A percentile compares a stretch with the other conserved stretches of the same genome.
phyloP scores from a whole-genome alignment of 30 jellyfish, hydroid and myxozoan species.

The Aurelia aurita complex sp. Pacific region DNA sequence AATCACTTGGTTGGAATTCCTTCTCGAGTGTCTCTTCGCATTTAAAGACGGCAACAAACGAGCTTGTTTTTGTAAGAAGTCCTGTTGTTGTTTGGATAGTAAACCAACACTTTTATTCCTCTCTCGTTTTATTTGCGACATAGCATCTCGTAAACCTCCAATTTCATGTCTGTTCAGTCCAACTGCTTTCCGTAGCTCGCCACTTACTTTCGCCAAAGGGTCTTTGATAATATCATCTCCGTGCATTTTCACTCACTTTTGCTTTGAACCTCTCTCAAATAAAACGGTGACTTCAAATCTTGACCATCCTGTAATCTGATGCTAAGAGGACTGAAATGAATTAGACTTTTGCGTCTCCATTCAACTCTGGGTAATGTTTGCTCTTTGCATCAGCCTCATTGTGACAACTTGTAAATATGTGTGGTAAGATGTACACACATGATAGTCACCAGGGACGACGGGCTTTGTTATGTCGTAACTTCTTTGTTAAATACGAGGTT shows the following conservation, averaged over 20 bases:
- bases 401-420: slow-evolving; percentile 20
- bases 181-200: slow-evolving; percentile 80
- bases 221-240: slow-evolving; percentile 52
- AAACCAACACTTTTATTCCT: slow-evolving; percentile 67
- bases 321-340: neutral
- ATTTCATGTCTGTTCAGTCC: slow-evolving; percentile 65
- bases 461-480: neutral
- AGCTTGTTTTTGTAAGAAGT: slow-evolving; percentile 54
- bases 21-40: slow-evolving; percentile 16
- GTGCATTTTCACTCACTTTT: neutral
- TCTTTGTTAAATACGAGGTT: neutral
- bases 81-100: slow-evolving; percentile 72
- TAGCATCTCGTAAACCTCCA: slow-evolving; percentile 56
- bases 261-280: too few relatives aligned
- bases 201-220: slow-evolving; percentile 72
- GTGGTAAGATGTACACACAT: slow-evolving; percentile 14
- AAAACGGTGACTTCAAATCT: too few relatives aligned
- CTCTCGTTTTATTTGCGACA: slow-evolving; percentile 71
- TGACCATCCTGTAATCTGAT: neutral
- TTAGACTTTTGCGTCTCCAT: neutral
- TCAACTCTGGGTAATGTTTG: neutral
- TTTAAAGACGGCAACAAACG: slow-evolving; percentile 66
- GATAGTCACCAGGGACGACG: slow-evolving; percentile 6
- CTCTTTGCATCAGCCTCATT: slow-evolving; percentile 3
- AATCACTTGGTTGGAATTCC: slow-evolving; percentile 54